Evolutionary conservation across 2,888 invertebrate genomes (phyloP).

Genomic region (Stegana nigrithorax): DNA sequence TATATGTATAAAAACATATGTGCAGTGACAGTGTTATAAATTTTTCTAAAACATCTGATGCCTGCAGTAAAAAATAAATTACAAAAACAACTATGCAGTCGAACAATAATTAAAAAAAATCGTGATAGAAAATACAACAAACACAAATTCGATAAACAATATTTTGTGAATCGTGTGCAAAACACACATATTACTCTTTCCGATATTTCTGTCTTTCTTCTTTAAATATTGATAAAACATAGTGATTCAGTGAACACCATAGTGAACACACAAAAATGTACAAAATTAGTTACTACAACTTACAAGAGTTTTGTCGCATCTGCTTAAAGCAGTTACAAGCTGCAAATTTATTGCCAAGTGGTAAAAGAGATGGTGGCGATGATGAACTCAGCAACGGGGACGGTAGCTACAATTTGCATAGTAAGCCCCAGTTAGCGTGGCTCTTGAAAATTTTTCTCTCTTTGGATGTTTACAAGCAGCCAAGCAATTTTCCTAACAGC

Average conservation of each 20-base stretch:
- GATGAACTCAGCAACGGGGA: slow-evolving; percentile 8
- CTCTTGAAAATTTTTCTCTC: slow-evolving; percentile 48
- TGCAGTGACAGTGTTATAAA: no score
- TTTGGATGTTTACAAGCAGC: slow-evolving; percentile 47
- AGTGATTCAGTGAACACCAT: not conserved
- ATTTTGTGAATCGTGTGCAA: slow-evolving; percentile 1
- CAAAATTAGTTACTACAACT: not conserved
- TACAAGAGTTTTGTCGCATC: slow-evolving; percentile 49
- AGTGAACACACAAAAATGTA: not conserved
- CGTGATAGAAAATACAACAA: not conserved
- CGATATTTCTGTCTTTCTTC: no score
- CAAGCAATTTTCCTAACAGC: slow-evolving; percentile 45
- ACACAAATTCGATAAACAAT: not conserved
- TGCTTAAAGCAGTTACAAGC: slow-evolving; percentile 47
- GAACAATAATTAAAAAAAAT: no score
- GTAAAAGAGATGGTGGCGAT: no score
- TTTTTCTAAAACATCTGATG: no score
- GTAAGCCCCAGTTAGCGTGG: slow-evolving; percentile 43
- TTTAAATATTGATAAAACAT: not conserved
- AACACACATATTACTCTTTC: no score
- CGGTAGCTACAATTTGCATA: slow-evolving; percentile 36
- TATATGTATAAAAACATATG: no score
- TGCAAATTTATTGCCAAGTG: no score
- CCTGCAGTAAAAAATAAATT: no score
- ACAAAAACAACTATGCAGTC: no score